These are phyloP conservation scores for Cephus pulcher DNA, from an alignment of 2,888 invertebrate species.

Conservation along the genomic window DNA sequence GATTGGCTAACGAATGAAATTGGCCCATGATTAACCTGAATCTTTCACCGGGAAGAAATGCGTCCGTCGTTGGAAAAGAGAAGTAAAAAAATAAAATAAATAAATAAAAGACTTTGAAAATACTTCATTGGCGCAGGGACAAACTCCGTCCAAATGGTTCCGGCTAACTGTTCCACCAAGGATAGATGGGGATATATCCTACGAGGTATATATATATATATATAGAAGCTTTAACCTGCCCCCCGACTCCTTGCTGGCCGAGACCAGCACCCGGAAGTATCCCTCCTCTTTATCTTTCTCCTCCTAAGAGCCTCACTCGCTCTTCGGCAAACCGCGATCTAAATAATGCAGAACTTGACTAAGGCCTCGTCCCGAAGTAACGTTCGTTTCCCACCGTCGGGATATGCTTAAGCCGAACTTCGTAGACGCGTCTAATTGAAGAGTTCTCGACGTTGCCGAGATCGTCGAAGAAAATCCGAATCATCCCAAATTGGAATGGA, in stretches of 20 bases:
- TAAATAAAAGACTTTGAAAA: neutral
- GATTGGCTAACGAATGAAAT: neutral
- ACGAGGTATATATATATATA: no score
- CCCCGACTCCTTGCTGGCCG: neutral
- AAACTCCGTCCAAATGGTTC: neutral
- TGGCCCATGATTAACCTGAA: neutral
- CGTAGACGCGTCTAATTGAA: conserved; percentile 21
- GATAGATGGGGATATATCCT: neutral
- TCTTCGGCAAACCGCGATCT: neutral
- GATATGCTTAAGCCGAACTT: conserved; percentile 19
- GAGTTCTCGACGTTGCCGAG: neutral
- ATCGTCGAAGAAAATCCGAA: neutral
- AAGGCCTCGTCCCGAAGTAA: conserved; percentile 6
- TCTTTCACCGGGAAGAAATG: neutral
- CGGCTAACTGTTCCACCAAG: neutral
- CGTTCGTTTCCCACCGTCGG: conserved; percentile 17
- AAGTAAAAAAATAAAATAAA: no score
- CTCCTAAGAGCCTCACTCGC: neutral
- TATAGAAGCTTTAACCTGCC: neutral
- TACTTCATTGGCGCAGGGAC: neutral
- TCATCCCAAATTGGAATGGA: neutral
- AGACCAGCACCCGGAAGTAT: neutral
- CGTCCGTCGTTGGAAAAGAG: neutral
- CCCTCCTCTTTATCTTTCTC: neutral
- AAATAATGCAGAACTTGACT: neutral